These are phyloP conservation scores for Sussaba pulchella DNA, from an alignment of 2,888 invertebrate genomes.

Conservation along the genomic window DNA sequence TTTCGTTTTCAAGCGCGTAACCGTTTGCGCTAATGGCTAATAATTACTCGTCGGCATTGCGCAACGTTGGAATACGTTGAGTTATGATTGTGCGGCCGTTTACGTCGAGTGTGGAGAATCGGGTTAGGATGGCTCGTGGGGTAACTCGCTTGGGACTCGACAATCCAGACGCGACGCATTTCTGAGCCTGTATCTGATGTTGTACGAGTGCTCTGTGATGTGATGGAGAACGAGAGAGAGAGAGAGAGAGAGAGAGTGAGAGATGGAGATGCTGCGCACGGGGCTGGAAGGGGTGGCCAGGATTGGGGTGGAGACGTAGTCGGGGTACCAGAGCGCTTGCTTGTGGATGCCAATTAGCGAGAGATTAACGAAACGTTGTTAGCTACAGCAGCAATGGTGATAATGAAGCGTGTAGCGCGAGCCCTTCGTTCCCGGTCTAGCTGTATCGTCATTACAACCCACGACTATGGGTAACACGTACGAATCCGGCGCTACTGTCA, in stretches of 20 bases:
- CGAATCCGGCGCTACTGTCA: not conserved
- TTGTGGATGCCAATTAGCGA: constrained; percentile 68
- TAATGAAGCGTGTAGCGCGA: constrained; percentile 61
- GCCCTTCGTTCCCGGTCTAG: constrained; percentile 16
- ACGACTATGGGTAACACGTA: not conserved
- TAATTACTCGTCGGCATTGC: constrained; percentile 38
- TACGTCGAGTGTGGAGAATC: constrained; percentile 16
- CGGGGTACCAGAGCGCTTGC: constrained; percentile 30
- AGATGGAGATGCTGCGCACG: too few relatives aligned
- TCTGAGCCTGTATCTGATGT: not conserved
- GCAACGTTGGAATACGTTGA: constrained; percentile 37
- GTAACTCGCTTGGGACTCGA: constrained; percentile 26
- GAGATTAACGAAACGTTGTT: constrained; percentile 72
- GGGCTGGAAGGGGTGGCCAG: too few relatives aligned
- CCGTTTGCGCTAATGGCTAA: not conserved
- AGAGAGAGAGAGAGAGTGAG: not conserved
- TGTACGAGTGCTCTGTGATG: constrained; percentile 6
- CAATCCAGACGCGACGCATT: constrained; percentile 7
- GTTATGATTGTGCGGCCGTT: constrained; percentile 37
- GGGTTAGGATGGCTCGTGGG: constrained; percentile 16
- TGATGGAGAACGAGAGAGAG: not conserved
- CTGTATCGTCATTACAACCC: not conserved
- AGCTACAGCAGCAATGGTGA: constrained; percentile 60
- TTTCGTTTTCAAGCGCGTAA: not conserved
- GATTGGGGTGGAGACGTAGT: constrained; percentile 29